phyloP scores from a whole-genome alignment of 35 echinoderm and acorn worm genomes.

The Amphiura filiformis region DNA sequence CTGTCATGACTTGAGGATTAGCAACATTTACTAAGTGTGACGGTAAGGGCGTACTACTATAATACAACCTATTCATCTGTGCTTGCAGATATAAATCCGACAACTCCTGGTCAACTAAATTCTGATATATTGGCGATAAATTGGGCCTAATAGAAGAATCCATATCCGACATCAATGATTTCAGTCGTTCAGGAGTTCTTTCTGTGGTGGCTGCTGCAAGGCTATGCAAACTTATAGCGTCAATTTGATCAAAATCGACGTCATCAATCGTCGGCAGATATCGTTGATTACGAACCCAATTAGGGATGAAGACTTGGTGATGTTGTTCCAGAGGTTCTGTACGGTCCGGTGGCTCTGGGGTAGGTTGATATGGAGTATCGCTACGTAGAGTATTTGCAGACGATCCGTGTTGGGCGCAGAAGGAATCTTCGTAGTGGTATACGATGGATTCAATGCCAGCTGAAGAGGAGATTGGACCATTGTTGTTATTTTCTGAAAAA shows the following conservation, averaged over 20 bases:
- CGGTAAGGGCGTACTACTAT: neutral
- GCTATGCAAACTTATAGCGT: conserved; percentile 49
- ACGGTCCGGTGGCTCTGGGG: neutral
- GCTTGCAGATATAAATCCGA: neutral
- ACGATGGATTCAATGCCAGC: neutral
- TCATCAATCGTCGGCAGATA: conserved; percentile 46
- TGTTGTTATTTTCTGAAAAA: neutral
- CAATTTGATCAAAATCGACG: conserved; percentile 57
- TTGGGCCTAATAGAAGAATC: no score
- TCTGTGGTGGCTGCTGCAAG: neutral
- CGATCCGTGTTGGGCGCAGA: neutral
- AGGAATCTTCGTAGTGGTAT: neutral
- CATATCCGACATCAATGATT: neutral
- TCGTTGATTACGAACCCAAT: conserved; percentile 39
- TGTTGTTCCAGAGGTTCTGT: neutral
- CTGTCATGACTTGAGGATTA: neutral
- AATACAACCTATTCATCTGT: neutral
- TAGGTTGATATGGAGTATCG: neutral
- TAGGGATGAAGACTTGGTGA: neutral
- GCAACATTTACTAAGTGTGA: neutral
- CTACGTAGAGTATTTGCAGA: neutral
- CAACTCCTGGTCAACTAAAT: neutral
- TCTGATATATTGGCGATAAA: neutral
- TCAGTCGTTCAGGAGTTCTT: neutral
- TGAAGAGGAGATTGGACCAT: neutral